Evolutionary conservation across 2,888 invertebrate genomes (phyloP).

Genomic region (Spatulosminthurus flaviceps): DNA sequence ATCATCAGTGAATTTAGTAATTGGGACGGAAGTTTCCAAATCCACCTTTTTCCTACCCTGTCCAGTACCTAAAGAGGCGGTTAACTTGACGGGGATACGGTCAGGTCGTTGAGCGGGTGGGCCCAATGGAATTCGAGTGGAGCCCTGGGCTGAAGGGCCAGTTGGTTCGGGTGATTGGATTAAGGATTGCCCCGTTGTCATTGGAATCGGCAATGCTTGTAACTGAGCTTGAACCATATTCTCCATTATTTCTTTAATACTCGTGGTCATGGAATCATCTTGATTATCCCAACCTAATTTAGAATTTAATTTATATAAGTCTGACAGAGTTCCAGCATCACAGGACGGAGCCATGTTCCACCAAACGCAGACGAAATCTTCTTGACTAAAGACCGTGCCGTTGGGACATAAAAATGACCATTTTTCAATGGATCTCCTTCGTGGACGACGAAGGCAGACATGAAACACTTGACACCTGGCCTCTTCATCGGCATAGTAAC

Average conservation of each 20-base stretch:
- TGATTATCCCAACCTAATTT: constrained; percentile 62
- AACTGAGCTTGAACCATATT: constrained; percentile 34
- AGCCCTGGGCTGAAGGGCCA: not conserved
- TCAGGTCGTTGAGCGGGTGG: not conserved
- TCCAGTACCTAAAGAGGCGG: constrained; percentile 25
- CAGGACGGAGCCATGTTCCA: constrained; percentile 60
- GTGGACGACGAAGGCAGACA: constrained; percentile 57
- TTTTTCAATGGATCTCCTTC: constrained; percentile 54
- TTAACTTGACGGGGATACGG: constrained; percentile 38
- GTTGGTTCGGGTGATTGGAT: not conserved
- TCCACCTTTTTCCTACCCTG: constrained; percentile 21
- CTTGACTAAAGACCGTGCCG: constrained; percentile 58
- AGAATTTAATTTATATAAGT: constrained; percentile 55
- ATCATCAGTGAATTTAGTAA: constrained; percentile 40
- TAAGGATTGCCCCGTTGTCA: not conserved
- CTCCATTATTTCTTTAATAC: constrained; percentile 44
- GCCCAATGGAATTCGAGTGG: not conserved
- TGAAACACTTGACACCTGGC: constrained; percentile 62
- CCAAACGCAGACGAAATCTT: constrained; percentile 62
- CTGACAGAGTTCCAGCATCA: constrained; percentile 48
- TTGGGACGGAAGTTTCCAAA: constrained; percentile 37
- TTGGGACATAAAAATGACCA: constrained; percentile 63
- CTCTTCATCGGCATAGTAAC: constrained; percentile 61
- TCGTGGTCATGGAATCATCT: constrained; percentile 43
- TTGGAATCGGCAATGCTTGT: not conserved